Base-by-base conservation (phyloP, 2,113 vertebrate species). In the Sebastes fasciatus region DNA sequence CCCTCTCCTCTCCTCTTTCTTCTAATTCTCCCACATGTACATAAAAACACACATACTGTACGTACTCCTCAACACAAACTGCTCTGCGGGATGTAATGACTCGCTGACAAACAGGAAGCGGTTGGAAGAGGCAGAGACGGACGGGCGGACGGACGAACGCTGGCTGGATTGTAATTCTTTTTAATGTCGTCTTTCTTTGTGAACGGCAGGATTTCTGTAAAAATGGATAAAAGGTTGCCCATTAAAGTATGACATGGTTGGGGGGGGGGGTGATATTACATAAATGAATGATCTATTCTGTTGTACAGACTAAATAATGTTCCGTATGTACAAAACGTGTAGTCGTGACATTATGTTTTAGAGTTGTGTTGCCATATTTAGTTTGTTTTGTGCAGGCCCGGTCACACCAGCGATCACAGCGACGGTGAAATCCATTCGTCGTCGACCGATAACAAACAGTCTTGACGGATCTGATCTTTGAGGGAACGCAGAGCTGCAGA, bases 301-400 rank as follows among this genome's bases (percentile, higher is more conserved):
- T 90, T 95, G 95, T 95, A 95, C 91, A 95, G 93, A 93, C 88
- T 90, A 74, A 91, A 88, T 80, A 83, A 89, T 91, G 91, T 90
- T 86, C 79, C 45, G 86, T 89, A 84, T 92, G 89, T 94, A 92
- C 67, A 91, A 88, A 92, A 80, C 75, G 82, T 93, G 93, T 92
- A 91, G 90, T 91, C 55, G 92, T 94, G 90, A 91, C 84, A 81
- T 93, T 86, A 78, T 82, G 86, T 93, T 94, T 94, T 86, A 80
- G 55, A 86, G 72, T 83, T 93, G 87, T 93, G 91, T 93, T 91
- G 88, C 80, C 75, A 87, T 82, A 23, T 91, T 77, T 42, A 4
- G 8, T 64, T 86, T 79, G 57, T 74, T 91, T 83, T 43, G 8
- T 58, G 0, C 0, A 46, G 86, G 63, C 76, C 9, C 10, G 86